These are phyloP conservation scores for Ornithoptera priamus DNA, from an alignment of 2,888 invertebrate genomes.

Conservation along the genomic window DNA sequence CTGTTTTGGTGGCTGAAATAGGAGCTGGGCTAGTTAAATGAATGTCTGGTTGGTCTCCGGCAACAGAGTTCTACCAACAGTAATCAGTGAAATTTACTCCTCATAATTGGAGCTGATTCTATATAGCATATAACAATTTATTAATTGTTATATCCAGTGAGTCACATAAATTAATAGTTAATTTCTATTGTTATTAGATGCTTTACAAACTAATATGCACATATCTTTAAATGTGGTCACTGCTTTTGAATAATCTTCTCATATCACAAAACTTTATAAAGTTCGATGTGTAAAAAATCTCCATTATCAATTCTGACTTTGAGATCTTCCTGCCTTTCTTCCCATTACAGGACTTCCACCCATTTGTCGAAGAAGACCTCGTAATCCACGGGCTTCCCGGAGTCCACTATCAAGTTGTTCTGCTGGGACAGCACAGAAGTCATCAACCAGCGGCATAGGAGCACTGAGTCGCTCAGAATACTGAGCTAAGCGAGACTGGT, in stretches of 20 bases:
- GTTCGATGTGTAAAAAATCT: constrained; percentile 7
- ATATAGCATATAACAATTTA: neutral
- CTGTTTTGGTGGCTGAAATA: too few relatives aligned
- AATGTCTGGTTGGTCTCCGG: too few relatives aligned
- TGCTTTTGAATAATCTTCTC: constrained; percentile 19
- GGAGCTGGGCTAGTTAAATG: too few relatives aligned
- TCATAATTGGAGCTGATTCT: neutral
- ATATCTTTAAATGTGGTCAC: neutral
- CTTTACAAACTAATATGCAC: neutral
- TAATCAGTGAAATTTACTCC: too few relatives aligned
- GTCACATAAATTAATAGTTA: neutral
- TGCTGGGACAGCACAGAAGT: constrained; percentile 93
- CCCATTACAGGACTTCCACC: constrained; percentile 91
- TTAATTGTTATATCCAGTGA: neutral
- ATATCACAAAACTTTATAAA: constrained; percentile 22
- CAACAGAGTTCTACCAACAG: too few relatives aligned
- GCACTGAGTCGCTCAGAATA: constrained; percentile 78
- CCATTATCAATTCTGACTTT: constrained; percentile 67
- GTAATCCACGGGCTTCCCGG: constrained; percentile 86
- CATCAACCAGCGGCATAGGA: constrained; percentile 91
- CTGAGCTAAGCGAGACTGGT: constrained; percentile 83
- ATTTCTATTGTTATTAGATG: neutral
- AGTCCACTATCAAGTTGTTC: constrained; percentile 82
- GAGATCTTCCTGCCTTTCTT: constrained; percentile 80
- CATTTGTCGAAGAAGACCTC: constrained; percentile 90